Conservation (phyloP, 2,888 invertebrate species). For the Balanococcus diminutus region DNA sequence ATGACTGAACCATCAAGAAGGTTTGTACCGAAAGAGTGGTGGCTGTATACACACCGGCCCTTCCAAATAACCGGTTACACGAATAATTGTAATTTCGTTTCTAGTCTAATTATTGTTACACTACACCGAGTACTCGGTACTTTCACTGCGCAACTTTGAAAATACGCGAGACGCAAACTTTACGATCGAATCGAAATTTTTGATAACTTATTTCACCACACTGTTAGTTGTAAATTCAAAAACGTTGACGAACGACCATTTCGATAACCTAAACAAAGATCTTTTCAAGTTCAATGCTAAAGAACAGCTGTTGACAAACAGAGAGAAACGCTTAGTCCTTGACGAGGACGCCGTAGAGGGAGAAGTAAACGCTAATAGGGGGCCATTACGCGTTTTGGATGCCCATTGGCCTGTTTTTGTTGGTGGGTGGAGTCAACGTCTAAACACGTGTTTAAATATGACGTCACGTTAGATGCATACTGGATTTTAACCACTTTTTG, state of each 20-base stretch:
- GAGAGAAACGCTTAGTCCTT: conserved; percentile 45
- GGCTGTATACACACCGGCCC: conserved; percentile 42
- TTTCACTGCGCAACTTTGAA: conserved; percentile 34
- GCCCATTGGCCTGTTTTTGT: neutral
- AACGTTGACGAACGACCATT: conserved; percentile 10
- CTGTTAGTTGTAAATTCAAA: neutral
- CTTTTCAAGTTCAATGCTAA: conserved; percentile 51
- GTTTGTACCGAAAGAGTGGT: conserved; percentile 42
- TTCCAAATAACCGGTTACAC: conserved; percentile 51
- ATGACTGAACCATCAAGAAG: conserved; percentile 35
- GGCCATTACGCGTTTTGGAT: conserved; percentile 31
- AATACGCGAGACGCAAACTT: neutral
- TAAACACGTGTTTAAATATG: conserved; percentile 45
- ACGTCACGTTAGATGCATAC: conserved; percentile 3
- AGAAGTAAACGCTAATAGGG: conserved; percentile 22
- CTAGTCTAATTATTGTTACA: conserved; percentile 47
- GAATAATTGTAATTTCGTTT: conserved; percentile 49
- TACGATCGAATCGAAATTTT: neutral
- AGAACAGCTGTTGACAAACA: conserved; percentile 49
- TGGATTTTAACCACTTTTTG: neutral
- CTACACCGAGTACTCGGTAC: conserved; percentile 8
- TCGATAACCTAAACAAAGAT: conserved; percentile 19
- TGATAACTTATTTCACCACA: neutral
- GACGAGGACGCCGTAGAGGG: conserved; percentile 39
- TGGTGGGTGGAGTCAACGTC: conserved; percentile 29